Base-by-base conservation (phyloP, 2,113 vertebrate species). In the Polypterus senegalus region DNA sequence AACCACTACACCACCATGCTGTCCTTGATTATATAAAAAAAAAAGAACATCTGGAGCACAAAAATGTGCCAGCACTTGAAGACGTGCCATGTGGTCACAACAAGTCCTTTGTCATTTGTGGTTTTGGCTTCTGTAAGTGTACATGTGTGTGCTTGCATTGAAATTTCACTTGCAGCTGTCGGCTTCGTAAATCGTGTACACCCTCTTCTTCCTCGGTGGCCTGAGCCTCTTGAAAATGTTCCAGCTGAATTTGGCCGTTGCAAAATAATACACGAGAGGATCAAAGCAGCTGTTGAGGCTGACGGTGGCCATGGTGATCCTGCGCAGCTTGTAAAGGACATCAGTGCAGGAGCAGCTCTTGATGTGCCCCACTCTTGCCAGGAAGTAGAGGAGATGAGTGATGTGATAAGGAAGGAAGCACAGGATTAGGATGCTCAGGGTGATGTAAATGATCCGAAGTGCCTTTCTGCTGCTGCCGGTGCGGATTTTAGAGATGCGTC, bases 271-370 rank as follows among this genome's bases (percentile, higher is more conserved):
- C 1, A 94, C 63, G 57, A 94, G 1, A 0, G 91, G 91, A 73
- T 91, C 89, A n/a, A 92, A 73, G 68, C 86, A 84, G 3, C 86
- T 86, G 69, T 86, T 89, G 44, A 88, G 43, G 58, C 76, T 85
- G 61, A 86, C 74, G 1, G 88, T 73, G 1, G 78, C 83, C 60
- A 82, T 71, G 55, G 81, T 88, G 52, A 89, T 55, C 4, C 78
- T 74, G 1, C 83, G 67, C n/a, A 82, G 51, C 0, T 73, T 48
- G 66, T 80, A 71, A 65, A 87, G 81, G 9, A 9, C 7, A 3
- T 1, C 6, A 3, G 61, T 27, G 0, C 63, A 1, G 0, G 48
- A 3, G 68, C 75, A 66, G 65, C 66, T 57, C 48, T 10, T 51
- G 51, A 88, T 83, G 2, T 76, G 0, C 0, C 45, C 6, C 9